Base-by-base conservation (phyloP, 2,888 invertebrate genomes). In the Apamea monoglypha region DNA sequence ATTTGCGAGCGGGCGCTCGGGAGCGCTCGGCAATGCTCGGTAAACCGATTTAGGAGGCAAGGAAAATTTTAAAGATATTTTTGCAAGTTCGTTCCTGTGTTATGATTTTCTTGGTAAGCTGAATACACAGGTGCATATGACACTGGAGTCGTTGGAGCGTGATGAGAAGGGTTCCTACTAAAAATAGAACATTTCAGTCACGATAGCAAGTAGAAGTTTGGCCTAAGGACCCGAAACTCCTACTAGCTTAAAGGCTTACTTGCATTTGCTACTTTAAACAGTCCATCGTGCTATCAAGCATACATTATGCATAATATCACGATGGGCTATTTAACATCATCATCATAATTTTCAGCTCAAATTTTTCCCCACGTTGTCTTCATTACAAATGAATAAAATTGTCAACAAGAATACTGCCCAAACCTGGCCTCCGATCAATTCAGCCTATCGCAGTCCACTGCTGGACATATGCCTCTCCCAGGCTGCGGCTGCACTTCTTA, bases 1-100 rank as follows among this genome's bases (percentile, higher is more conserved):
- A 94, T 92, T 94, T 94, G 94, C 90, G 92, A 92, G 63, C 88
- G 81, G 81, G 79, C 89, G 82, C 84, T 83, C 68, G 82, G 86
- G 44, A 36, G 70, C 63, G 67, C 83, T 82, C 84, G 84, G 80
- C 71, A 21, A 40, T 69, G 71, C 69, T 86, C 82, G 74, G 72
- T 59, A 63, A 14, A 83, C 84, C 80, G 72, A 80, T 85, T 84
- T 85, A 87, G 84, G 61, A 69, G 72, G 56, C 12, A 61, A 84
- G 87, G 74, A 74, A 87, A 76, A 74, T 76, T 76, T 81, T 76
- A 40, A 68, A 74, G 71, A 53, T 72, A 80, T 77, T 87, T 86
- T 87, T 84, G 64, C 66, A 64, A 61, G 56, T 72, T 76, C 36
- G 67, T 66, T 74, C 32, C 59, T 50, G 44, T 78, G 50, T 76